A percentile compares a stretch with the other conserved stretches of the same genome.
Conservation (phyloP, 2,113 vertebrate genomes). For the Xenopus laevis region DNA sequence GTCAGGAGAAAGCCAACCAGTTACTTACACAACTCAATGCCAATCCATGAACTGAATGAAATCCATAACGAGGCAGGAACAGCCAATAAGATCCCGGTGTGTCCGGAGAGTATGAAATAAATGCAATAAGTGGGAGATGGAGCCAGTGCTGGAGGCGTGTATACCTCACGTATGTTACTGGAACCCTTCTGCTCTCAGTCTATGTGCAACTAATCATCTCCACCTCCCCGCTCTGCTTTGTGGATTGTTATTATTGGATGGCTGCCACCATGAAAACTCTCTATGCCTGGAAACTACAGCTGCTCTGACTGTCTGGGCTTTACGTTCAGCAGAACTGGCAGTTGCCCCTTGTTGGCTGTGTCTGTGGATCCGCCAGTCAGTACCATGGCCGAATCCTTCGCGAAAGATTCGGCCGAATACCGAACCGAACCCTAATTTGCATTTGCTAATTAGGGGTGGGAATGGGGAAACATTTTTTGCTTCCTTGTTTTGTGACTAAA, state of each 20-base stretch:
- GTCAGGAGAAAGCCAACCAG: too few relatives aligned
- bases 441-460: too few relatives aligned
- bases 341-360: neutral
- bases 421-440: too few relatives aligned
- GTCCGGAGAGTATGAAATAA: neutral
- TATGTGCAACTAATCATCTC: slow-evolving; percentile 49
- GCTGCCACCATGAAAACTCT: slow-evolving; percentile 54
- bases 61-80: too few relatives aligned
- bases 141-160: too few relatives aligned
- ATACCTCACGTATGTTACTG: too few relatives aligned
- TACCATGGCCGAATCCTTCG: slow-evolving; percentile 45
- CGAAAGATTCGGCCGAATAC: too few relatives aligned
- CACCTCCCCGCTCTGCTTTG: slow-evolving; percentile 55
- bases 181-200: slow-evolving; percentile 20
- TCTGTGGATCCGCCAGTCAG: slow-evolving; percentile 10
- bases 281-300: slow-evolving; percentile 42
- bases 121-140: too few relatives aligned
- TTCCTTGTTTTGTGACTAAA: too few relatives aligned
- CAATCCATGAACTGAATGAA: too few relatives aligned
- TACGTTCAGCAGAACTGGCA: neutral
- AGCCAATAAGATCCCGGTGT: neutral
- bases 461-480: too few relatives aligned
- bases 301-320: neutral
- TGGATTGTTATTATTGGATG: slow-evolving; percentile 59
- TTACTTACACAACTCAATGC: too few relatives aligned